Base-by-base conservation (phyloP, 2,888 invertebrate species). In the Trachelus iudaicus region DNA sequence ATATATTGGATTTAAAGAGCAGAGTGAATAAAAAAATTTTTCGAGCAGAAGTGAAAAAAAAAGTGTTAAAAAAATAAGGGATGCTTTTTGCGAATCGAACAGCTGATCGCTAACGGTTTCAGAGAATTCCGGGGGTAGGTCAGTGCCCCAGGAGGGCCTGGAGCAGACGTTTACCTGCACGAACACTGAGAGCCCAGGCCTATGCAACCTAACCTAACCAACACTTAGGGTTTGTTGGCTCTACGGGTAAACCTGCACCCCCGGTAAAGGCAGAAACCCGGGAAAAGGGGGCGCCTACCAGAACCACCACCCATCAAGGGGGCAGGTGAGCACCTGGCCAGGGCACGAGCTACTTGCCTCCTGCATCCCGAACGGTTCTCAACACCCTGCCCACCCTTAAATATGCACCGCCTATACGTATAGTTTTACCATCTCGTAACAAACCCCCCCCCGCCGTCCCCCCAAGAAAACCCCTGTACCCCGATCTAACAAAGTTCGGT, bases 251-350 rank as follows among this genome's bases (percentile, higher is more conserved):
- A 71, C 71, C 71, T 71, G 33, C 34, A 71, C 71, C 71, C 71
- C 71, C 71, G 71, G 71, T 31, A 71, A 30, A 74, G 74, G 34
- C 74, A 34, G 69, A 34, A 40, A 33, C 73, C 37, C 73, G 75
- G 78, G 77, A 75, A 77, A 75, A 81, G 75, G 79, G 75, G 81
- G 74, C 76, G 35, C 77, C 37, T 33, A 73, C 69, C 37, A 71
- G 34, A 71, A 73, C 82, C 83, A 85, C 84, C 89, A 89, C 87
- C 88, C 87, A 89, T 82, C 87, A 84, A 88, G 86, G 87, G 87
- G 90, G 90, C 90, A 90, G 90, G 90, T 90, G 89, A 89, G 87
- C 90, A 90, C 90, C 90, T 90, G 90, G 90, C 78, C 80, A 80
- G 77, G 87, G 87, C 88, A 87, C 88, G 88, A 88, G 87, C 87